These are phyloP conservation scores for Cyanocitta stelleri DNA, from an alignment of 2,113 vertebrate species.

Conservation along the genomic window DNA sequence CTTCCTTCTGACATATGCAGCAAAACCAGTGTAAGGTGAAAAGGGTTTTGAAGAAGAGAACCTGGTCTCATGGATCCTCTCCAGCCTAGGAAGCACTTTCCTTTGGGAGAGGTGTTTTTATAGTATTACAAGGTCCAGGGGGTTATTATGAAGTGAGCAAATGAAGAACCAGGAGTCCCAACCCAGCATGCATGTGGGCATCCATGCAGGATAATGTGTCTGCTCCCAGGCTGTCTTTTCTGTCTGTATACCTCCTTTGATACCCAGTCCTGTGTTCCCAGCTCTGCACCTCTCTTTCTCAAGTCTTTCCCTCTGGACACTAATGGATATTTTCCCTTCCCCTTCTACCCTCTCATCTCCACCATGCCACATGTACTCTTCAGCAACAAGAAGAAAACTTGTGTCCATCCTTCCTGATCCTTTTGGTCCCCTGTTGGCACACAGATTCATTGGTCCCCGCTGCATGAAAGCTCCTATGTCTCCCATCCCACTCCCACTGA, in stretches of 20 bases:
- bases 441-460: accelerated
- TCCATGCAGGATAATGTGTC: background rate
- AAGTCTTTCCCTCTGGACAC: background rate
- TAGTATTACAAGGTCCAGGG: background rate
- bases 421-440: background rate
- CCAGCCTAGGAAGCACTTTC: background rate
- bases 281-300: background rate
- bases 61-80: background rate
- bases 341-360: background rate
- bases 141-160: background rate
- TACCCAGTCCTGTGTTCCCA: background rate
- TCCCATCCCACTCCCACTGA: background rate
- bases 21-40: background rate
- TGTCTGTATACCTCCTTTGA: background rate
- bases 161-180: background rate
- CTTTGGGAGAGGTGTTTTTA: background rate
- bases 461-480: accelerated
- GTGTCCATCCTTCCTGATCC: background rate
- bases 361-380: background rate
- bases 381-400: background rate
- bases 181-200: background rate
- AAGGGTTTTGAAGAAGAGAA: background rate
- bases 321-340: background rate
- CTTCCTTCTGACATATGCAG: background rate
- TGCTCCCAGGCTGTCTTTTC: background rate